Evolutionary conservation across 2,888 invertebrate genomes (phyloP), one percentile per base, ranked within the genome.

Genomic region (Creontiades dilutus): DNA sequence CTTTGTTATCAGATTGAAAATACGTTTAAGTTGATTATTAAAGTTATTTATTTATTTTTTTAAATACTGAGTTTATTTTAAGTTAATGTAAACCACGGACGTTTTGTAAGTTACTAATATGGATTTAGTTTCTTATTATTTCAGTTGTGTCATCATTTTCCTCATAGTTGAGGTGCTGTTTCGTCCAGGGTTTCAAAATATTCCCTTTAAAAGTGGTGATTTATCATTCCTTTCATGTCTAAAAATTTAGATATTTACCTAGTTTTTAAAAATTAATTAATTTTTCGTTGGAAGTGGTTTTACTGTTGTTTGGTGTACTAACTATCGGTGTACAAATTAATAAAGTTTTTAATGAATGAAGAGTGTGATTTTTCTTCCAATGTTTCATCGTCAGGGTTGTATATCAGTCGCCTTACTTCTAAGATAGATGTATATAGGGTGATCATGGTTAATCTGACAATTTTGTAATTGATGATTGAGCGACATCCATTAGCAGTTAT

Each of bases 221-320:
- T 52, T 27, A 68, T 68, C 68, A 68, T 68, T 68, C 68, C 68
- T 68, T 68, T 68, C 23, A 68, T 68, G 19, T 19, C 19, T 68
- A 68, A 23, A 68, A 7, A 12, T 68, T 61, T 16, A 16, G n/a
- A 11, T n/a, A 19, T 19, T 68, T 68, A 68, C 68, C 68, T 68
- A 68, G 68, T 23, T 68, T 61, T 68, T 68, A 68, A 23, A 2
- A 23, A 68, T 27, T 12, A 68, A 23, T 68, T 68, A 68, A 23
- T 23, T 68, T 68, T 68, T 68, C 68, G 68, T 68, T 68, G 68
- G 68, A 68, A 68, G 68, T 68, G 68, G 68, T 68, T 68, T 68
- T 19, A 61, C 23, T 68, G 68, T 68, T 68, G 68, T 68, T 68
- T 68, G 68, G 68, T 68, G 37, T 78, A 78, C 78, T 78, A 78